Evolutionary conservation across 2,888 invertebrate species (phyloP).

Genomic region (Dicyrtoma fusca): DNA sequence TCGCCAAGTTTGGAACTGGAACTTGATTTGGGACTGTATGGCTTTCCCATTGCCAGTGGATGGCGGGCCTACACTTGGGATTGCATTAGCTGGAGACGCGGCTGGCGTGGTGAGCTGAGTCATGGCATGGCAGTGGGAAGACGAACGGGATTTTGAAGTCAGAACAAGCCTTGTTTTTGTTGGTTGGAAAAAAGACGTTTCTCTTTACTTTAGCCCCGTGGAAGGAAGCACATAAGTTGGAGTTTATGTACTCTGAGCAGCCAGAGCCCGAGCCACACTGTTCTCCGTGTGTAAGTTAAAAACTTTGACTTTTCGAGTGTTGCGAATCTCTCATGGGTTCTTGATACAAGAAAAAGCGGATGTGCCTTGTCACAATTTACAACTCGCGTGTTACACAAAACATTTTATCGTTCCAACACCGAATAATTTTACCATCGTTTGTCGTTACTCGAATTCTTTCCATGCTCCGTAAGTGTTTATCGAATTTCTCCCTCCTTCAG

Average conservation of each 20-base stretch:
- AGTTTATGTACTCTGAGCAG: too few species aligned
- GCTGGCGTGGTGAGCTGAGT: too few species aligned
- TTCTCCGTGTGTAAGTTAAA: not conserved
- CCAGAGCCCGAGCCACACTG: too few species aligned
- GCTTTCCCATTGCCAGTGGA: too few species aligned
- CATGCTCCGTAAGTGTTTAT: constrained; percentile 23
- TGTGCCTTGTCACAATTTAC: constrained; percentile 34
- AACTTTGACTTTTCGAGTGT: constrained; percentile 17
- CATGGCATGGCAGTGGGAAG: too few species aligned
- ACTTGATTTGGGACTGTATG: too few species aligned
- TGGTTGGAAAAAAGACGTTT: too few species aligned
- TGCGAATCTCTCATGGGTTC: constrained; percentile 34
- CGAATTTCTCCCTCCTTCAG: constrained; percentile 14
- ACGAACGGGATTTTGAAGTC: too few species aligned
- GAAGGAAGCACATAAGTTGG: too few species aligned
- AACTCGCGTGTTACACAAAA: constrained; percentile 31
- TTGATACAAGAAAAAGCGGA: constrained; percentile 15
- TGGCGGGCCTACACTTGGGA: not conserved
- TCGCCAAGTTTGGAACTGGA: too few species aligned
- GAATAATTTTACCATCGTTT: constrained; percentile 24
- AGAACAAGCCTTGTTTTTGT: too few species aligned
- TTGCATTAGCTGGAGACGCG: constrained; percentile 1
- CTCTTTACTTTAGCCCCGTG: too few species aligned
- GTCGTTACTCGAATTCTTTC: constrained; percentile 9
- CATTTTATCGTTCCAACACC: constrained; percentile 28